A percentile compares a stretch with the other conserved stretches of the same genome.
Evolutionary conservation across 2,888 invertebrate species (phyloP).

Genomic region (Drosophila limbata): DNA sequence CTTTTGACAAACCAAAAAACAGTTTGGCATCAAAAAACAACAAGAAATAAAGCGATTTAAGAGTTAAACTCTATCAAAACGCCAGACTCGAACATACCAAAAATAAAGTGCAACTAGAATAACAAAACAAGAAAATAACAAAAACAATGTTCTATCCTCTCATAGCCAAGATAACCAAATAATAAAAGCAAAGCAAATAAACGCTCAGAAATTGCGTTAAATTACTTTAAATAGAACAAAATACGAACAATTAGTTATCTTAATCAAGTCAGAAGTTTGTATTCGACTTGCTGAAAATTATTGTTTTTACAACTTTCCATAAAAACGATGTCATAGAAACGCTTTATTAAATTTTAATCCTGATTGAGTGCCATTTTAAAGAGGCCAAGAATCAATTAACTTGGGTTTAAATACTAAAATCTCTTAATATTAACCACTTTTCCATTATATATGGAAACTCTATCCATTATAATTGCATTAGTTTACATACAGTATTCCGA

Average conservation of each 20-base stretch:
- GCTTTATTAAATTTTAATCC: not conserved
- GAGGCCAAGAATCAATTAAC: not conserved
- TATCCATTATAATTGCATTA: not conserved
- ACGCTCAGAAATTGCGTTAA: slow-evolving; percentile 16
- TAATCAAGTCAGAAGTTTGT: not conserved
- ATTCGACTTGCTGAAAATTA: too few species aligned
- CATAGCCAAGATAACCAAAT: slow-evolving; percentile 13
- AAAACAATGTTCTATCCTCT: slow-evolving; percentile 3
- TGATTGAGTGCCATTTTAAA: not conserved
- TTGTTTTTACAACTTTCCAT: not conserved
- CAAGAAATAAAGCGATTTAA: slow-evolving; percentile 28
- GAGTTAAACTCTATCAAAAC: slow-evolving; percentile 20
- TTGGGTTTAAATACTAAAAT: not conserved
- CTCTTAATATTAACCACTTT: not conserved
- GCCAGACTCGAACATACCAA: not conserved
- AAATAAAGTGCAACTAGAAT: slow-evolving; percentile 7
- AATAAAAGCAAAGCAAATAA: slow-evolving; percentile 25
- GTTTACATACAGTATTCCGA: not conserved
- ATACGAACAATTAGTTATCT: not conserved
- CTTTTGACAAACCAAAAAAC: slow-evolving; percentile 24
- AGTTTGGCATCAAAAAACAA: slow-evolving; percentile 12
- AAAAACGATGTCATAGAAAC: not conserved
- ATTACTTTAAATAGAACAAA: slow-evolving; percentile 3
- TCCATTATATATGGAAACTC: not conserved
- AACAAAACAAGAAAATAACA: not conserved